Percentiles rank a stretch among this genome's conserved stretches.
phyloP scores from a whole-genome alignment of 2,888 invertebrate genomes.

The Orthosia gracilis region DNA sequence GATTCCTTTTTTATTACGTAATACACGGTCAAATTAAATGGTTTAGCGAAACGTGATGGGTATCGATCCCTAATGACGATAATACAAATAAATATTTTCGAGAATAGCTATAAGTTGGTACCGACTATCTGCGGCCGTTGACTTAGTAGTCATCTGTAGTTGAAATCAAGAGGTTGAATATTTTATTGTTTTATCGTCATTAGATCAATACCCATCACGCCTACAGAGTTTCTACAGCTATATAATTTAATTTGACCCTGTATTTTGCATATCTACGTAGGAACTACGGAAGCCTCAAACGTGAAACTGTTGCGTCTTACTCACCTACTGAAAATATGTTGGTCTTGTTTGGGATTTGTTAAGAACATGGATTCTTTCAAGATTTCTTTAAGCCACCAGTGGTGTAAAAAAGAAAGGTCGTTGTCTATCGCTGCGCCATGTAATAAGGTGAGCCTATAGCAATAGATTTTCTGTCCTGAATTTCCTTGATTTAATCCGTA shows the following conservation, averaged over 20 bases:
- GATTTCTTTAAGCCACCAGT: too few species aligned
- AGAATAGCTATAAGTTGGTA: neutral
- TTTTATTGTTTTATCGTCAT: neutral
- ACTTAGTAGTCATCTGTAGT: conserved; percentile 1
- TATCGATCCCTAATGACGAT: neutral
- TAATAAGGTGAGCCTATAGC: too few species aligned
- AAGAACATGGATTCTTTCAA: neutral
- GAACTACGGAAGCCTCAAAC: neutral
- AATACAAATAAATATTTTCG: neutral
- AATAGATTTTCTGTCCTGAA: too few species aligned
- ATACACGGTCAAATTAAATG: too few species aligned
- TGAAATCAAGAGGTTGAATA: neutral
- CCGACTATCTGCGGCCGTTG: neutral
- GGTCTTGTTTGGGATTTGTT: neutral
- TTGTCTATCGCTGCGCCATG: too few species aligned
- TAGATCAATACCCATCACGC: neutral
- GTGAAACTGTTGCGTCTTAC: neutral
- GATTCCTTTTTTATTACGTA: too few species aligned
- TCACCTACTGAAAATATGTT: neutral
- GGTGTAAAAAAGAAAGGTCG: too few species aligned
- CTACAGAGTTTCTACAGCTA: neutral
- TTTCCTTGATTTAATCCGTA: too few species aligned
- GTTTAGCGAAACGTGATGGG: neutral
- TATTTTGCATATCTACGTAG: neutral
- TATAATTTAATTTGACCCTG: conserved; percentile 1